These are phyloP conservation scores for Papilio machaon DNA, from an alignment of 1,140 invertebrate genomes.

Conservation along the genomic window DNA sequence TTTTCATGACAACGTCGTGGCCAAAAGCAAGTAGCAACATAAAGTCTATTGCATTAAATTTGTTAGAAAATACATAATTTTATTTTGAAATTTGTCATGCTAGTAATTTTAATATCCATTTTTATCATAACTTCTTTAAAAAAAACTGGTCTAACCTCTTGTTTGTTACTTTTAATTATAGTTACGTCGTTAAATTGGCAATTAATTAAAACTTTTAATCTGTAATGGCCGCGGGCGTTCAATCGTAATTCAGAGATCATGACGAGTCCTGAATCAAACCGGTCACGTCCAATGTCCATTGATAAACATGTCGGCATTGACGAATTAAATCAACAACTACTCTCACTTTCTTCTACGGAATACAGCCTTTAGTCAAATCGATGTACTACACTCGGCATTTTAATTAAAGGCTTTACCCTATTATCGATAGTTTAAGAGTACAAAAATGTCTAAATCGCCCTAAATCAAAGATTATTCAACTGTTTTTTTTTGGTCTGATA, in stretches of 20 bases:
- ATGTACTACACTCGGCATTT: background rate
- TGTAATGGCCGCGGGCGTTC: background rate
- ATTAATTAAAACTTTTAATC: slow-evolving; percentile 5
- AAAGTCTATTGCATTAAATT: background rate
- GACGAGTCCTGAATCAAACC: slow-evolving; percentile 45
- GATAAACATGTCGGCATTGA: slow-evolving; percentile 45
- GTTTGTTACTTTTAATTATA: background rate
- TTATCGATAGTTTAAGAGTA: background rate
- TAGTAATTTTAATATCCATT: background rate
- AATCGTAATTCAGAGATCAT: slow-evolving; percentile 46
- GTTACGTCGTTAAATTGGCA: background rate
- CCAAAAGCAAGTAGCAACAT: no score
- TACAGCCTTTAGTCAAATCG: background rate
- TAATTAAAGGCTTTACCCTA: background rate
- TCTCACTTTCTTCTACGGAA: slow-evolving; percentile 19
- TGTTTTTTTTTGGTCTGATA: no score
- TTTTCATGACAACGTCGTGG: no score
- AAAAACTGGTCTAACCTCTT: background rate
- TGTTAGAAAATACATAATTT: background rate
- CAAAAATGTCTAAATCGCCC: no score
- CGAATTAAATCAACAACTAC: slow-evolving; percentile 38
- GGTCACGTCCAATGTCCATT: slow-evolving; percentile 49
- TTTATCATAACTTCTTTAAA: background rate
- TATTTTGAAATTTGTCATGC: background rate
- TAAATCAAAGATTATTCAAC: no score